phyloP scores from a whole-genome alignment of 2,797 vertebrate species.

The Crypturellus tataupa region DNA sequence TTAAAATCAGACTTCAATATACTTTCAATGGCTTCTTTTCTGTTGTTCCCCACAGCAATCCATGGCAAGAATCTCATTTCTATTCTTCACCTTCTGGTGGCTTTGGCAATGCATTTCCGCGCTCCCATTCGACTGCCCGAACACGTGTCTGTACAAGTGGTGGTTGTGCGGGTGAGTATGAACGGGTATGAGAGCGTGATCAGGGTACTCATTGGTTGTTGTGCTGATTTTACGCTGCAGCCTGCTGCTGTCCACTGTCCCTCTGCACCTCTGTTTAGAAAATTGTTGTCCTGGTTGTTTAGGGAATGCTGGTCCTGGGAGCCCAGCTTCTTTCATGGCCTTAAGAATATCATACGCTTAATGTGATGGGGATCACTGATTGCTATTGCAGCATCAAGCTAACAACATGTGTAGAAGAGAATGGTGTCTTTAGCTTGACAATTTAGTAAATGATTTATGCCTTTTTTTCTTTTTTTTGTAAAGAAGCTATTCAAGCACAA shows the following conservation, averaged over 20 bases:
- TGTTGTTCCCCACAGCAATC: conserved; percentile 83
- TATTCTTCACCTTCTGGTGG: conserved; percentile 92
- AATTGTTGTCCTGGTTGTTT: neutral
- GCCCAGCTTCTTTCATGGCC: neutral
- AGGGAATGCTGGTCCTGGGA: neutral
- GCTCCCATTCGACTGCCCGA: conserved; percentile 94
- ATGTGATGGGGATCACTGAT: neutral
- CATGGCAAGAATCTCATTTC: conserved; percentile 95
- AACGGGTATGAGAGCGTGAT: rapidly evolving
- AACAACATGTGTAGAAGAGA: neutral
- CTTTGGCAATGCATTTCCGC: conserved; percentile 92
- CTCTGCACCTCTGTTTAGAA: rapidly evolving
- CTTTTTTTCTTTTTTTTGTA: neutral
- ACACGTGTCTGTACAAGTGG: conserved; percentile 91
- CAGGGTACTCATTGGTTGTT: neutral
- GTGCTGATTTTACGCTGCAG: neutral
- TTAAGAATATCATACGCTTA: rapidly evolving
- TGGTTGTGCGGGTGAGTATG: conserved; percentile 90
- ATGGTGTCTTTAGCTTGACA: neutral
- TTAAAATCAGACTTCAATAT: neutral
- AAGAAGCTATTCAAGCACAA: neutral
- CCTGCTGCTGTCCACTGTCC: neutral
- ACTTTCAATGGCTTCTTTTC: neutral
- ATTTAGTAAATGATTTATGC: neutral
- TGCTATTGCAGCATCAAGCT: neutral